phyloP scores from a whole-genome alignment of 2,797 vertebrate species.

The Sus cebifrons region DNA sequence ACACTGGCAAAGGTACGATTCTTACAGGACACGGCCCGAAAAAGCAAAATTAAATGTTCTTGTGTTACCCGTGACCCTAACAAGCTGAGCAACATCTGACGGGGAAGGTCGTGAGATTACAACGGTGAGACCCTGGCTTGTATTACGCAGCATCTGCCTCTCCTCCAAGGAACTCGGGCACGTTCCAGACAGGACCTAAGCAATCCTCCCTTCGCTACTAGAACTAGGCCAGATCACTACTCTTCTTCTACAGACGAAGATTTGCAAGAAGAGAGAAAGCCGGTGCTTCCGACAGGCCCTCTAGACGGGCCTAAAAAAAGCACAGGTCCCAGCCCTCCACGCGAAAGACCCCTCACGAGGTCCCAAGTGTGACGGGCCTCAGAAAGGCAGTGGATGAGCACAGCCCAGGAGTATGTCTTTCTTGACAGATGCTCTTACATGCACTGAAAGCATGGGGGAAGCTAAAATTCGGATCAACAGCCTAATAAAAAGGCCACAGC shows the following conservation, averaged over 20 bases:
- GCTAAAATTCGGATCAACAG: not conserved
- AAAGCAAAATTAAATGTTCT: not conserved
- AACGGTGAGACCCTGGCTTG: fast-evolving
- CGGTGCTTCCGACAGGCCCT: too few relatives aligned
- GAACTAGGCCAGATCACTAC: not conserved
- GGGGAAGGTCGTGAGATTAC: fast-evolving
- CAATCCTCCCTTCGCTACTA: not conserved
- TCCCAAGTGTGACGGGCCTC: not conserved
- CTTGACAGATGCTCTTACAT: not conserved
- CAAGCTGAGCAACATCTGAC: too few relatives aligned
- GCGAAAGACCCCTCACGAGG: not conserved
- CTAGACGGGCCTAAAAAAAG: too few relatives aligned
- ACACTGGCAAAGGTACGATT: not conserved
- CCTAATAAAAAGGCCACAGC: not conserved
- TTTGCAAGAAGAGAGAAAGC: not conserved
- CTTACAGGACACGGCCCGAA: fast-evolving
- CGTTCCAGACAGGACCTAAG: not conserved
- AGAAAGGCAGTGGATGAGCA: not conserved
- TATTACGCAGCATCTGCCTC: fast-evolving
- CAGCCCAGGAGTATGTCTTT: not conserved
- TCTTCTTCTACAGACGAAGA: not conserved
- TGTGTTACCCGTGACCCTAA: not conserved
- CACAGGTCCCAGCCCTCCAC: not conserved
- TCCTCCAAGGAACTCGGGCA: not conserved
- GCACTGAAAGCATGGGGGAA: not conserved